phyloP scores from a whole-genome alignment of 2,113 vertebrate genomes.

The Burhinus bistriatus region DNA sequence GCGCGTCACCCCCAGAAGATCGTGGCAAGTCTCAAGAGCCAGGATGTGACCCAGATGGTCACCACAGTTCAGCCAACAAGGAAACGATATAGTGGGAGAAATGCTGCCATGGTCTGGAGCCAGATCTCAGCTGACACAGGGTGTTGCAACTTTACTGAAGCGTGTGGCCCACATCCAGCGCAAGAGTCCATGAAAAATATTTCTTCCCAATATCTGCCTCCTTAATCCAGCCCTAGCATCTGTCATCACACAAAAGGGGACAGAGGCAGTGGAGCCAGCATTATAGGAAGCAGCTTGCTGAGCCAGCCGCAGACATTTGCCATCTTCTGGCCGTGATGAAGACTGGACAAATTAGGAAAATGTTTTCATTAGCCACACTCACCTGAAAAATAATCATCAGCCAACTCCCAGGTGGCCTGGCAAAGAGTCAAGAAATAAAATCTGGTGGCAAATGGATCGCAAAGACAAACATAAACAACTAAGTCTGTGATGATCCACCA shows the following conservation, averaged over 20 bases:
- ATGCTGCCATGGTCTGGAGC: accelerated
- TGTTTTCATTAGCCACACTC: background rate
- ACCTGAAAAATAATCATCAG: constrained; percentile 15
- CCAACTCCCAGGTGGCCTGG: background rate
- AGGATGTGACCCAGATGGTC: background rate
- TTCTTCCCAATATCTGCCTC: background rate
- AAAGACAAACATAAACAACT: background rate
- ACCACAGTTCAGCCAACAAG: background rate
- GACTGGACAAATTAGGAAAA: background rate
- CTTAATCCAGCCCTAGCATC: background rate
- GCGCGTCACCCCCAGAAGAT: background rate
- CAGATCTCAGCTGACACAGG: background rate
- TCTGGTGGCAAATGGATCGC: background rate
- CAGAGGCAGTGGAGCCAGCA: background rate
- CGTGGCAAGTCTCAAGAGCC: background rate
- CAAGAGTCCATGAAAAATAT: background rate
- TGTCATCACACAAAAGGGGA: background rate
- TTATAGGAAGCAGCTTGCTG: background rate
- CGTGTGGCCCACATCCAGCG: background rate
- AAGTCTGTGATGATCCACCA: background rate
- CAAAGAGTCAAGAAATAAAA: background rate
- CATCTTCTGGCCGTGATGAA: background rate
- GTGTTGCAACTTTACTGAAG: background rate
- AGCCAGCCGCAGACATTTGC: background rate
- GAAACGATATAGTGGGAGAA: background rate